phyloP scores from a whole-genome alignment of 1,140 invertebrate genomes.

The Oedothorax gibbosus region DNA sequence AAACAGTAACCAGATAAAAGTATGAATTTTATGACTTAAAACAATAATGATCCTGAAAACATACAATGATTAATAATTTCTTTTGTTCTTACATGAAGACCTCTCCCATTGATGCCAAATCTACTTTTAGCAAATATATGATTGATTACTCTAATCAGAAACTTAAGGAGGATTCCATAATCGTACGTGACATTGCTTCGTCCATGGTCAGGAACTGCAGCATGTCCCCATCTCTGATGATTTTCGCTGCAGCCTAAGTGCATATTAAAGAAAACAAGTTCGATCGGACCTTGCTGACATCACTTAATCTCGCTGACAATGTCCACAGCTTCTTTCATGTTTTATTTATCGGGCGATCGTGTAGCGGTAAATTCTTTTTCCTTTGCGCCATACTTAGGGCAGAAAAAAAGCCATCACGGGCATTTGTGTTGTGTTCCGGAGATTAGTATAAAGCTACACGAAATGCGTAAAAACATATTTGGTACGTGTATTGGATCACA shows the following conservation, averaged over 20 bases:
- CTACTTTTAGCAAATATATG: too few species aligned
- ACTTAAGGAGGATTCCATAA: too few species aligned
- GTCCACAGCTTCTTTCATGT: conserved; percentile 33
- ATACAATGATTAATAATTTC: too few species aligned
- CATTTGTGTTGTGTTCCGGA: conserved; percentile 17
- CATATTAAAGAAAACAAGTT: conserved; percentile 28
- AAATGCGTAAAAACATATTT: conserved; percentile 20
- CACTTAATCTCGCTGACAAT: conserved; percentile 48
- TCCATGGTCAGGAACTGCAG: background rate
- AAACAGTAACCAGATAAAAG: too few species aligned
- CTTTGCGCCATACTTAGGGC: background rate
- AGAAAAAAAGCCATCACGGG: conserved; percentile 1
- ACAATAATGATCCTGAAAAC: too few species aligned
- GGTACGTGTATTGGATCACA: conserved; percentile 18
- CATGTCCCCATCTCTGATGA: background rate
- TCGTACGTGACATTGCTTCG: background rate
- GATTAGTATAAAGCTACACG: conserved; percentile 23
- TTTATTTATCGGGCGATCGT: conserved; percentile 41
- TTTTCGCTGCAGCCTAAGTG: conserved; percentile 9
- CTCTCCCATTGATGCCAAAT: too few species aligned
- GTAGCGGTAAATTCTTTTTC: conserved; percentile 2
- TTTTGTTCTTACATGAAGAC: too few species aligned
- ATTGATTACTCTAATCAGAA: too few species aligned
- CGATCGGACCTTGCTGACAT: conserved; percentile 7
- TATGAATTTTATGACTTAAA: too few species aligned